Conservation (phyloP, 2,888 invertebrate species). For the Cheilosia pagana region DNA sequence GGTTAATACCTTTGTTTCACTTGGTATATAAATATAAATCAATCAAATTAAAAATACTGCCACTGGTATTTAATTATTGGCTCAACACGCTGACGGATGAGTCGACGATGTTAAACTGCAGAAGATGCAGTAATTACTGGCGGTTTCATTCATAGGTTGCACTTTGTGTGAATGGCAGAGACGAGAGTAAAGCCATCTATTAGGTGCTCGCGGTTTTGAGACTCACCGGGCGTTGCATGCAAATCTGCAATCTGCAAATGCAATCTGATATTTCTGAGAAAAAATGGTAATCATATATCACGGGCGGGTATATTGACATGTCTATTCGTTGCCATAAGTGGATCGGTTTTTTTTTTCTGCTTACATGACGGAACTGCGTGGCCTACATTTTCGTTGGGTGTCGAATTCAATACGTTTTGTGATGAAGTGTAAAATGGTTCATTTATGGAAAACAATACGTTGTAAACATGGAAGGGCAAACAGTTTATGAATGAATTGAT, state of each 20-base stretch:
- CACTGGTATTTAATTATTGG: slow-evolving; percentile 24
- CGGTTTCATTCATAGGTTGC: slow-evolving; percentile 55
- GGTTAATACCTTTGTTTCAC: slow-evolving; percentile 45
- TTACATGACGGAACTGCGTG: slow-evolving; percentile 52
- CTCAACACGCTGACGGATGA: slow-evolving; percentile 34
- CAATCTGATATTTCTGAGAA: slow-evolving; percentile 71
- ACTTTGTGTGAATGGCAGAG: slow-evolving; percentile 29
- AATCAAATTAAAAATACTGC: slow-evolving; percentile 36
- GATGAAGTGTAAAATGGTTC: slow-evolving; percentile 18
- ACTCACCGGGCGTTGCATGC: slow-evolving; percentile 16
- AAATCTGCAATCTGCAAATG: slow-evolving; percentile 39
- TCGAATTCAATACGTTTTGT: slow-evolving; percentile 47
- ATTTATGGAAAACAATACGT: slow-evolving; percentile 1
- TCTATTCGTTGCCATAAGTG: slow-evolving; percentile 50
- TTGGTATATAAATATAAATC: slow-evolving; percentile 32
- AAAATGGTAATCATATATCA: slow-evolving; percentile 68
- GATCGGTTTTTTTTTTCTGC: slow-evolving; percentile 17
- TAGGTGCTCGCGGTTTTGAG: slow-evolving; percentile 50
- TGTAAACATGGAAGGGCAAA: background rate
- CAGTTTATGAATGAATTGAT: background rate
- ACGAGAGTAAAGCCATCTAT: slow-evolving; percentile 55
- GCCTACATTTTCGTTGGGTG: slow-evolving; percentile 32
- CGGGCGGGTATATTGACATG: slow-evolving; percentile 54
- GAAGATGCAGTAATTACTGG: slow-evolving; percentile 68
- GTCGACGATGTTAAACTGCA: slow-evolving; percentile 55